These are phyloP conservation scores for Anagyrus pseudococci DNA, from an alignment of 2,888 invertebrate genomes.

Conservation along the genomic window DNA sequence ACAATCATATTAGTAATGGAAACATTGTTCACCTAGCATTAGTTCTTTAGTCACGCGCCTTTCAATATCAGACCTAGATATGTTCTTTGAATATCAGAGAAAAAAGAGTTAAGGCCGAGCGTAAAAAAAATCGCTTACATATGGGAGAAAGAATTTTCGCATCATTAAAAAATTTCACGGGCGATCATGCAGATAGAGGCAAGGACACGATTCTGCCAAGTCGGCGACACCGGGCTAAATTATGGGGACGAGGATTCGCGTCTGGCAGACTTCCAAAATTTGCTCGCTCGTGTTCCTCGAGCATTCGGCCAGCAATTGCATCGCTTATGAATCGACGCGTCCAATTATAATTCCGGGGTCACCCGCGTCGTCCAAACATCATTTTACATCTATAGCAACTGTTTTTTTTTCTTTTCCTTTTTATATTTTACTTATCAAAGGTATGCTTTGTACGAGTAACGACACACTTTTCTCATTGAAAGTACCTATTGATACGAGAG, in stretches of 20 bases:
- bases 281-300: not conserved
- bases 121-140: no score
- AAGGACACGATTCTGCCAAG: conserved; percentile 10
- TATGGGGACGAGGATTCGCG: conserved; percentile 34
- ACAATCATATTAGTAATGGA: no score
- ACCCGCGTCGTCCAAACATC: not conserved
- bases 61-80: no score
- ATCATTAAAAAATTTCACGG: no score
- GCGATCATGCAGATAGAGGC: conserved; percentile 7
- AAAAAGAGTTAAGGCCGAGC: no score
- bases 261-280: conserved; percentile 27
- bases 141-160: no score
- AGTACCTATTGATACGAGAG: not conserved
- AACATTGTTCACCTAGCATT: no score
- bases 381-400: no score
- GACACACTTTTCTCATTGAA: not conserved
- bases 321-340: conserved; percentile 36
- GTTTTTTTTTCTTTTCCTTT: not conserved
- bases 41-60: no score
- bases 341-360: conserved; percentile 38
- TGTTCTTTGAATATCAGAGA: no score
- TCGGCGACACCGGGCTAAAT: conserved; percentile 13
- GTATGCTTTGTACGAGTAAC: no score
- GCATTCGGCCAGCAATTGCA: conserved; percentile 26
- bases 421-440: not conserved